A percentile compares a stretch with the other conserved stretches of the same genome.
phyloP scores from a whole-genome alignment of 2,797 vertebrate species.

The Urophycis tenuis region DNA sequence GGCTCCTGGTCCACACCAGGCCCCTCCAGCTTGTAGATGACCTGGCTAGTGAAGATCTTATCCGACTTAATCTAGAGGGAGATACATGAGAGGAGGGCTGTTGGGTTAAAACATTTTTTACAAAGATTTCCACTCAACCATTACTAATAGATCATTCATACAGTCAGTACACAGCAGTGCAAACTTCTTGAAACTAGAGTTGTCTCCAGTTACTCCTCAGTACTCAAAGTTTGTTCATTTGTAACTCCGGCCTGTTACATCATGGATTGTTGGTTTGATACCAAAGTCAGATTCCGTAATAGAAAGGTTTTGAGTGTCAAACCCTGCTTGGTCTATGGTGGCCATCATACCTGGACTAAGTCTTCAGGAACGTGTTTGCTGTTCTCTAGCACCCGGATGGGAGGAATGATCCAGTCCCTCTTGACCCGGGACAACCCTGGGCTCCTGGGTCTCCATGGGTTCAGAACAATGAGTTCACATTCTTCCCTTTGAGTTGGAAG shows the following conservation, averaged over 20 bases:
- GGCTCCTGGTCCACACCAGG: slow-evolving; percentile 92
- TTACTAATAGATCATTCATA: not conserved
- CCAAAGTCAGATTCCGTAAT: too few relatives aligned
- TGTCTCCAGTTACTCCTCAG: not conserved
- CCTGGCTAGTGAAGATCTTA: slow-evolving; percentile 82
- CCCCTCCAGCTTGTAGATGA: slow-evolving; percentile 94
- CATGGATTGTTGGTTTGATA: not conserved
- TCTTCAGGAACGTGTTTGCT: slow-evolving; percentile 85
- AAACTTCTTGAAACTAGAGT: not conserved
- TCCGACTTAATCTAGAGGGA: slow-evolving; percentile 88
- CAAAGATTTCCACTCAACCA: not conserved
- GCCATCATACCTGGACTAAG: slow-evolving; percentile 83
- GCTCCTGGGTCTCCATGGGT: slow-evolving; percentile 63
- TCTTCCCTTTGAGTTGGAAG: slow-evolving; percentile 22
- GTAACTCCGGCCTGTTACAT: not conserved
- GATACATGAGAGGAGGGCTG: slow-evolving; percentile 25
- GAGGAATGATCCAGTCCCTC: slow-evolving; percentile 96
- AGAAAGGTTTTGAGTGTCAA: not conserved
- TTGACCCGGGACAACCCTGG: slow-evolving; percentile 66
- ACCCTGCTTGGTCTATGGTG: not conserved
- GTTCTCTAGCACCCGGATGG: slow-evolving; percentile 90
- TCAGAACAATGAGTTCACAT: slow-evolving; percentile 43
- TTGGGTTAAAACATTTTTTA: too few relatives aligned
- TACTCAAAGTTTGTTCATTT: not conserved
- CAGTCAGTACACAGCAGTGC: not conserved